A percentile compares a stretch with the other conserved stretches of the same genome.
phyloP scores from a whole-genome alignment of 2,113 vertebrate genomes.

The Serinus canaria region DNA sequence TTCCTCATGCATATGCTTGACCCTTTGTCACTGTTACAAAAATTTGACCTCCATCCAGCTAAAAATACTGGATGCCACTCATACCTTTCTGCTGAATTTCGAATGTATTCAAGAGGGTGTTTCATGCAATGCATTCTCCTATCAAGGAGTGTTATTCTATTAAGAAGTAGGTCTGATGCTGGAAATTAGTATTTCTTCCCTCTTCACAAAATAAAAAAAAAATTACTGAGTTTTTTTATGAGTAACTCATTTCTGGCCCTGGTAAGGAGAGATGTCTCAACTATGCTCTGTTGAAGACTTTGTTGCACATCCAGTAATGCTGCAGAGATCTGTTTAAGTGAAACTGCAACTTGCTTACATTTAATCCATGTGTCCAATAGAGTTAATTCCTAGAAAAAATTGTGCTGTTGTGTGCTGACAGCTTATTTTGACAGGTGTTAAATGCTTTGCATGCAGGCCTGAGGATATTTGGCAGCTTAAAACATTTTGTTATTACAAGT shows the following conservation, averaged over 20 bases:
- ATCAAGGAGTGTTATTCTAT: not conserved
- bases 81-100: conserved; percentile 34
- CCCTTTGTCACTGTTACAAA: conserved; percentile 23
- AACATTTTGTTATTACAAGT: conserved; percentile 1
- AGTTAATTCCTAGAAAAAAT: conserved; percentile 24
- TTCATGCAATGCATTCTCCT: not conserved
- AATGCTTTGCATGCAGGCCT: conserved; percentile 1
- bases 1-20: not conserved
- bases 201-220: not conserved
- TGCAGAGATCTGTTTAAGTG: not conserved
- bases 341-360: not conserved
- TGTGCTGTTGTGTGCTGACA: not conserved
- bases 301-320: not conserved
- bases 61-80: conserved; percentile 50
- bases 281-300: not conserved
- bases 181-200: not conserved
- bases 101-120: not conserved
- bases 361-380: not conserved
- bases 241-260: not conserved
- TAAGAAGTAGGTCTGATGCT: not conserved
- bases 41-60: conserved; percentile 23
- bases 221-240: not conserved
- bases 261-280: not conserved
- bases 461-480: not conserved
- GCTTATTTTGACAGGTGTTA: conserved; percentile 35